phyloP scores from a whole-genome alignment of 2,113 vertebrate species.

The Chelonoidis abingdonii region DNA sequence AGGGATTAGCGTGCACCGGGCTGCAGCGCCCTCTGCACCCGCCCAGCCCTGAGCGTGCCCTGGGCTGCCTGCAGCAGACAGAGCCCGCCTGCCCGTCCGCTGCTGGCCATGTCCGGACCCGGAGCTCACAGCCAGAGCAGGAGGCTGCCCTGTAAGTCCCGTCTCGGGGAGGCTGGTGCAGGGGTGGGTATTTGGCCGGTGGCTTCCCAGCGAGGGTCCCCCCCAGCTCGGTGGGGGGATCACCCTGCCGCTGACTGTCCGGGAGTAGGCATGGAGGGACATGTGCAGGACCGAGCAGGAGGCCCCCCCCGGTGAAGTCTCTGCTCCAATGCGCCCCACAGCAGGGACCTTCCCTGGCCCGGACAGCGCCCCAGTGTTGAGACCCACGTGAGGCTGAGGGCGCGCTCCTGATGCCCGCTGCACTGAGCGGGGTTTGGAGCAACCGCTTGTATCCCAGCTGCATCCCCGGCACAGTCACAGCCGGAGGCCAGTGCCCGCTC shows the following conservation, averaged over 20 bases:
- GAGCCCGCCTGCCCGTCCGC: neutral
- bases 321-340: too few species aligned
- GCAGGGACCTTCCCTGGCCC: too few species aligned
- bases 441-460: neutral
- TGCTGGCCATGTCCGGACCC: neutral
- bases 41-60: neutral
- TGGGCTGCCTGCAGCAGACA: neutral
- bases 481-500: neutral
- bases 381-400: too few species aligned
- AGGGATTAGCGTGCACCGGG: neutral
- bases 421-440: neutral
- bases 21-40: neutral
- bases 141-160: neutral
- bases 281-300: neutral
- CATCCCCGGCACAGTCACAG: neutral
- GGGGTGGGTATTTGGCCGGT: neutral
- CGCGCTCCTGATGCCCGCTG: neutral
- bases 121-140: neutral
- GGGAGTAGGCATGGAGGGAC: too few species aligned
- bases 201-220: conserved; percentile 55
- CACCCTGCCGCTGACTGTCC: too few species aligned
- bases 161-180: neutral
- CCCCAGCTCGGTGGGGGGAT: neutral
- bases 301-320: too few species aligned
- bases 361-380: neutral